Evolutionary conservation across 2,113 vertebrate species (phyloP), one percentile per base, ranked within the genome.

Genomic region (Dipodomys stephensi): DNA sequence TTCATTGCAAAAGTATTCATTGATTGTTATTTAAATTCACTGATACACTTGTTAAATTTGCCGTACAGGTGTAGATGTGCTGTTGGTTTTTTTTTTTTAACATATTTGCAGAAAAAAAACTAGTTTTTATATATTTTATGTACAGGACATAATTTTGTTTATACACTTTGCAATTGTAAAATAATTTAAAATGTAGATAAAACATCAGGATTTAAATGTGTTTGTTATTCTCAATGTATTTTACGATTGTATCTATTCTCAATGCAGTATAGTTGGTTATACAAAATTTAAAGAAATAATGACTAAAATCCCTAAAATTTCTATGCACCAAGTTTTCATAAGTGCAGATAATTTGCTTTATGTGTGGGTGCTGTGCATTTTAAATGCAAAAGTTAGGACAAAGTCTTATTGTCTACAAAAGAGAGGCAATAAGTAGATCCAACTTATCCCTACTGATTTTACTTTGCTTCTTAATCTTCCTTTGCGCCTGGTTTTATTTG

Each of bases 41-140:
- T 77, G 65, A 5, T 53, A 62, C 1, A 13, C 44, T 83, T 93
- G 64, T n/a, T 44, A 89, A 88, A 74, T 76, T 78, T 49, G 30
- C 35, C 16, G 15, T 35, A 72, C 12, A 18, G 4, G 15, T 57
- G 53, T 13, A 57, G 53, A 57, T 57, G 53, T 57, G 53, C 12
- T 49, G 12, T 39, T 39, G 25, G 49, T 35, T 87, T 23, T 71
- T 87, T 23, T 71, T 74, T 85, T 90, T 86, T 76, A 44, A 27
- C 74, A 27, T 60, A 11, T 68, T 68, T 90, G 18, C 90, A 68
- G 60, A 81, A 5, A 89, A 85, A 94, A 94, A 67, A 5, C 39
- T 39, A 39, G 39, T 39, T 39, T 39, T 39, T 39, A 39, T 39
- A 0, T 18, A 57, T 64, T 92, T 88, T 64, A 71, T 2, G 44